A percentile compares a stretch with the other conserved stretches of the same genome.
Evolutionary conservation across 1,140 invertebrate species (phyloP).

Genomic region (Drosophila mauritiana): DNA sequence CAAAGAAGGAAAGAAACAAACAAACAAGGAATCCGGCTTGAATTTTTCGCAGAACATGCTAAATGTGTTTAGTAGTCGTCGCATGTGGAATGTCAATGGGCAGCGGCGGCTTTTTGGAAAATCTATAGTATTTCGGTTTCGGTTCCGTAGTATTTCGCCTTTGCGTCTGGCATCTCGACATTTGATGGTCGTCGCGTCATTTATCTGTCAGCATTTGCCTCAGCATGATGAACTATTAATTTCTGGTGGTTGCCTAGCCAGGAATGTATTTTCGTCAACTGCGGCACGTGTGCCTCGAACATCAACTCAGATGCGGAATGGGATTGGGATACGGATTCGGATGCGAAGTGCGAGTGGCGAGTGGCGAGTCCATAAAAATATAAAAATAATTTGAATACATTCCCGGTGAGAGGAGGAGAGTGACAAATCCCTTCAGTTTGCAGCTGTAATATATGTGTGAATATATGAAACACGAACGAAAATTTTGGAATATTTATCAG

Average conservation of each 20-base stretch:
- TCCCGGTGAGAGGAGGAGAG: slow-evolving; percentile 12
- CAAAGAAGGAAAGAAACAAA: slow-evolving; percentile 29
- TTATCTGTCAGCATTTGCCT: slow-evolving; percentile 62
- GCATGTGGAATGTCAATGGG: slow-evolving; percentile 35
- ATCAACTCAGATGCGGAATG: slow-evolving; percentile 37
- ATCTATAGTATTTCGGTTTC: slow-evolving; percentile 28
- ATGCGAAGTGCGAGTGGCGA: slow-evolving; percentile 13
- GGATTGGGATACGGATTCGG: slow-evolving; percentile 29
- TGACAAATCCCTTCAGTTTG: slow-evolving; percentile 30
- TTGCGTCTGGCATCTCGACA: slow-evolving; percentile 51
- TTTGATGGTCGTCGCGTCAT: slow-evolving; percentile 63
- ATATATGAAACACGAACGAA: slow-evolving; percentile 24
- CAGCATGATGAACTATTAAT: slow-evolving; percentile 77
- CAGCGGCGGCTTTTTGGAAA: slow-evolving; percentile 51
- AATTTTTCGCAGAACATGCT: slow-evolving; percentile 40
- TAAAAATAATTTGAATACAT: slow-evolving; percentile 45
- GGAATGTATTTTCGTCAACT: slow-evolving; percentile 72
- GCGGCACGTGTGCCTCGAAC: slow-evolving; percentile 68
- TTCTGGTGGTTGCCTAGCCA: slow-evolving; percentile 49
- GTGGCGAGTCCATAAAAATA: slow-evolving; percentile 19
- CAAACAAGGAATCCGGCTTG: slow-evolving; percentile 28
- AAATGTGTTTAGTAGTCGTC: slow-evolving; percentile 14
- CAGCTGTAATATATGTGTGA: slow-evolving; percentile 27
- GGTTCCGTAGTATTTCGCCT: slow-evolving; percentile 21
- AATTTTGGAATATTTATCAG: slow-evolving; percentile 48